A percentile compares a stretch with the other conserved stretches of the same genome.
Conservation (phyloP, 1,140 invertebrate genomes). For the Fopius arisanus region DNA sequence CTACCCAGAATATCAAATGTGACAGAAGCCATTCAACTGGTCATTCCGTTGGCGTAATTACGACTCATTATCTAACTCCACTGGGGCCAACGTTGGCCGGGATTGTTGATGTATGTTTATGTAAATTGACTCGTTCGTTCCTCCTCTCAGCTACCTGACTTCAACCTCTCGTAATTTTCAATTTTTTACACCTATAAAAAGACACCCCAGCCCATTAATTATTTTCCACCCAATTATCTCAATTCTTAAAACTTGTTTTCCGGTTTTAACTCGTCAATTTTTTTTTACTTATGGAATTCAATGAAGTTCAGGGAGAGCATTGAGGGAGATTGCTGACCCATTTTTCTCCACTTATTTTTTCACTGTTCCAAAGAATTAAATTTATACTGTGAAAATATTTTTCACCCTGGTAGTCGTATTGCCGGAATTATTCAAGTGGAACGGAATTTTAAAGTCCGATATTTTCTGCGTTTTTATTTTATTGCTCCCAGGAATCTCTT, state of each 20-base stretch:
- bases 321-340: too few relatives aligned
- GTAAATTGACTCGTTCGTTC: constrained; percentile 30
- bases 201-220: not conserved
- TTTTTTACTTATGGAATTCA: too few relatives aligned
- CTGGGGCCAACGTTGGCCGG: constrained; percentile 25
- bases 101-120: constrained; percentile 37
- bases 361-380: not conserved
- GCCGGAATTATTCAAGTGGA: not conserved
- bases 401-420: not conserved
- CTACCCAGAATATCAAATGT: constrained; percentile 16
- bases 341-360: too few relatives aligned
- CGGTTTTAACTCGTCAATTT: too few relatives aligned
- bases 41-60: constrained; percentile 32
- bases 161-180: not conserved
- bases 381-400: not conserved
- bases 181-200: not conserved
- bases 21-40: not conserved
- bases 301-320: too few relatives aligned
- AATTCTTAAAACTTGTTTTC: too few relatives aligned
- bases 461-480: not conserved
- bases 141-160: not conserved
- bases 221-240: not conserved
- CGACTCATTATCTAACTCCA: constrained; percentile 38
- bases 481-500: too few relatives aligned
- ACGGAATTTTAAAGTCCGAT: not conserved